Conservation (phyloP, 2,113 vertebrate species). For the Trochalopteron elliotii region DNA sequence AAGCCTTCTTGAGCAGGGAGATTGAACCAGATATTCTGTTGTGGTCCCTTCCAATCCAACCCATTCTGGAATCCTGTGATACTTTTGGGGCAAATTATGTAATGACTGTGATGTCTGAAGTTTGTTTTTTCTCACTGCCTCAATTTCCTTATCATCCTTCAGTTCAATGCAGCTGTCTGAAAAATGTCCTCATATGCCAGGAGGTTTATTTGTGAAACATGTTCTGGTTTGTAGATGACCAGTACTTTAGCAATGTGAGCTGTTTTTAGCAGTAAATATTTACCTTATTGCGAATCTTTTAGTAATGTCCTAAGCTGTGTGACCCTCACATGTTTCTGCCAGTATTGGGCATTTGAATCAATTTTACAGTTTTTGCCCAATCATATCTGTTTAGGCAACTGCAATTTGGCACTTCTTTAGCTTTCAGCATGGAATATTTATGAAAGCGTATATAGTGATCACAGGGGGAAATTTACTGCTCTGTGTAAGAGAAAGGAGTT, state of each 20-base stretch:
- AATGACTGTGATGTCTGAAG: background rate
- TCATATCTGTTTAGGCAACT: background rate
- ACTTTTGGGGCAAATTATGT: background rate
- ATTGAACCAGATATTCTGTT: background rate
- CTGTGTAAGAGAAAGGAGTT: background rate
- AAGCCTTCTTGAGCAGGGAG: background rate
- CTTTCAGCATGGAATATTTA: background rate
- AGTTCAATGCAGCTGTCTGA: background rate
- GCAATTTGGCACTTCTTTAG: slow-evolving; percentile 7
- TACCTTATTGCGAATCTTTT: background rate
- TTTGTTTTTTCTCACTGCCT: background rate
- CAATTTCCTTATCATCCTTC: background rate
- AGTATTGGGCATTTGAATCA: background rate
- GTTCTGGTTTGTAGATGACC: background rate
- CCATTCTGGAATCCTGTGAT: background rate
- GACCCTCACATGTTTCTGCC: background rate
- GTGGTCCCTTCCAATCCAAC: background rate
- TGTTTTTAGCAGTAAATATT: slow-evolving; percentile 14
- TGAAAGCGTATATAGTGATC: background rate
- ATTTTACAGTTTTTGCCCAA: background rate
- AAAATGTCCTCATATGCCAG: background rate
- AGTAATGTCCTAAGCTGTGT: background rate
- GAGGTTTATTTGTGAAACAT: background rate
- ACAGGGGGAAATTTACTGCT: background rate
- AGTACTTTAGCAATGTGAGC: background rate